A percentile compares a stretch with the other conserved stretches of the same genome.
These are phyloP conservation scores for Felis chaus DNA, from an alignment of 2,113 vertebrate species.

Conservation along the genomic window DNA sequence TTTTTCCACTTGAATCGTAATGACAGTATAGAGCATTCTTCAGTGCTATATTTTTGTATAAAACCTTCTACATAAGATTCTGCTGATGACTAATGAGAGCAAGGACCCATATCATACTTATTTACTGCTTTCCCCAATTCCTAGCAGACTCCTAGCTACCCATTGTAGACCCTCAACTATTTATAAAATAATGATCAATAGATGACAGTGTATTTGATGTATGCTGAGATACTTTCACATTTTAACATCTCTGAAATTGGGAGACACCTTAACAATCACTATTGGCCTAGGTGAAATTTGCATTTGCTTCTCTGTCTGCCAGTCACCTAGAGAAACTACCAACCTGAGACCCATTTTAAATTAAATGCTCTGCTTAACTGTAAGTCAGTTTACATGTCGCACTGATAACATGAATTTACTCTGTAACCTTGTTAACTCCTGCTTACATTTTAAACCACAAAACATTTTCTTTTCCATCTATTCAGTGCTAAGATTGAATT, in stretches of 20 bases:
- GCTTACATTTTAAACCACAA: not conserved
- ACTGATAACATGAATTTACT: not conserved
- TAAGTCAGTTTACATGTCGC: not conserved
- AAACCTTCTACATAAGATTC: not conserved
- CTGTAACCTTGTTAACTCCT: not conserved
- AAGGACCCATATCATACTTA: not conserved
- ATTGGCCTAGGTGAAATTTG: not conserved
- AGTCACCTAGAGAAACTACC: not conserved
- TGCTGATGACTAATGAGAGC: not conserved
- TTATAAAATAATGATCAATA: not conserved
- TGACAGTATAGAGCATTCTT: not conserved
- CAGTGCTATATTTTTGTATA: not conserved
- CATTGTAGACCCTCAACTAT: not conserved
- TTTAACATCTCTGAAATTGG: conserved; percentile 8
- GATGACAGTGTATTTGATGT: not conserved
- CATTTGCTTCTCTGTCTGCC: conserved; percentile 20
- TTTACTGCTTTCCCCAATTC: not conserved
- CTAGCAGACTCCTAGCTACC: not conserved
- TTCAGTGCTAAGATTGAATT: not conserved
- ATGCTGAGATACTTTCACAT: not conserved
- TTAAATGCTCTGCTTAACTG: not conserved
- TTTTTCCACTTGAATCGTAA: not conserved
- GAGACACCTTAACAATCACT: not conserved
- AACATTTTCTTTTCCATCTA: not conserved
- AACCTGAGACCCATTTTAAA: not conserved